Evolutionary conservation across 2,888 invertebrate species (phyloP).

Genomic region (Tetrapedia diversipes): DNA sequence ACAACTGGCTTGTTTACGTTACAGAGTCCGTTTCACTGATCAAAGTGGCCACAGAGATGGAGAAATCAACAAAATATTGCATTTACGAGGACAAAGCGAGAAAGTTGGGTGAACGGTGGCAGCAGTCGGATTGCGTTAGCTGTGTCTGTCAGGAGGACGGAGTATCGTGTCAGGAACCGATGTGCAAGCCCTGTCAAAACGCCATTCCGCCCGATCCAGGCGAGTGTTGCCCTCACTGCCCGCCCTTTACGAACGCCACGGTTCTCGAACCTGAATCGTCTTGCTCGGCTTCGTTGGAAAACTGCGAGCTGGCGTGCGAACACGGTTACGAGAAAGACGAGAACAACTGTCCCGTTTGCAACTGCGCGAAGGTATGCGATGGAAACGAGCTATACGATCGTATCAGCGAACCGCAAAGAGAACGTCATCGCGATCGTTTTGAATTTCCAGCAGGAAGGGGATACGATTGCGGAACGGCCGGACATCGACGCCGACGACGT

Average conservation of each 20-base stretch:
- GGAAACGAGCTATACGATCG: too few relatives aligned
- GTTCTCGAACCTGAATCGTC: slow-evolving; percentile 43
- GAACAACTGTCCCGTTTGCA: slow-evolving; percentile 73
- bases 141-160: slow-evolving; percentile 76
- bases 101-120: slow-evolving; percentile 71
- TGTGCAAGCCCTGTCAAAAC: slow-evolving; percentile 79
- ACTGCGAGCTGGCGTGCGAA: slow-evolving; percentile 73
- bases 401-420: background rate
- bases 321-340: slow-evolving; percentile 65
- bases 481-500: slow-evolving; percentile 51
- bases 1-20: slow-evolving; percentile 40
- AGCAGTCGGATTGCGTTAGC: slow-evolving; percentile 71
- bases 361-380: slow-evolving; percentile 70
- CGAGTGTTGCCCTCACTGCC: slow-evolving; percentile 78
- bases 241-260: slow-evolving; percentile 49
- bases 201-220: slow-evolving; percentile 70
- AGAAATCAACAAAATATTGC: slow-evolving; percentile 60
- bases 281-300: slow-evolving; percentile 56
- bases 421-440: background rate
- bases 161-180: slow-evolving; percentile 73
- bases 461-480: slow-evolving; percentile 27
- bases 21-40: slow-evolving; percentile 71
- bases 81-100: slow-evolving; percentile 69
- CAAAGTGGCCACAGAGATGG: slow-evolving; percentile 51
- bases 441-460: slow-evolving; percentile 44